Evolutionary conservation across 2,888 invertebrate species (phyloP).

Genomic region (Caradrina kadenii): DNA sequence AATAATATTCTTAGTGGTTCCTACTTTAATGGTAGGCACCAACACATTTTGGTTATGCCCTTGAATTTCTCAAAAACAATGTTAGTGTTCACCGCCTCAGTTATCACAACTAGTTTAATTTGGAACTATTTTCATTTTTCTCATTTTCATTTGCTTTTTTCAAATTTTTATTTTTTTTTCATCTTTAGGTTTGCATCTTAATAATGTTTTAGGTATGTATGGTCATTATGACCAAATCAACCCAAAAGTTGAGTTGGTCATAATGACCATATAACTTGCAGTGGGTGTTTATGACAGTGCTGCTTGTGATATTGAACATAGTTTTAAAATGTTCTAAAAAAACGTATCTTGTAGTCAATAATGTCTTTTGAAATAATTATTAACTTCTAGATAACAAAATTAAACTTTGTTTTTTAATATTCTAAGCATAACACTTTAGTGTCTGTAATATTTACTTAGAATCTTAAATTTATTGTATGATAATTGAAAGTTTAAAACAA

Average conservation of each 20-base stretch:
- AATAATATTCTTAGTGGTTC: background rate
- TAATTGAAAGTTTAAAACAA: background rate
- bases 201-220: background rate
- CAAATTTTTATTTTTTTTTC: too few species aligned
- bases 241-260: background rate
- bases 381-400: too few species aligned
- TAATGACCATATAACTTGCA: background rate
- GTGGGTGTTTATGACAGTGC: background rate
- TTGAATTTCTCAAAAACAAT: conserved; percentile 3
- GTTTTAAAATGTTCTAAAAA: background rate
- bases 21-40: background rate
- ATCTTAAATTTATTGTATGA: background rate
- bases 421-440: too few species aligned
- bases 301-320: background rate
- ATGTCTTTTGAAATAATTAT: background rate
- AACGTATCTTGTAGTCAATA: background rate
- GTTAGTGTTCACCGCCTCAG: background rate
- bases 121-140: background rate
- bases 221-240: too few species aligned
- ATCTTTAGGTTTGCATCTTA: background rate
- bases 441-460: background rate
- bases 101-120: background rate
- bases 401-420: too few species aligned
- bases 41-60: background rate
- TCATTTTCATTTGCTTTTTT: too few species aligned